Evolutionary conservation across 2,113 vertebrate species (phyloP).

Genomic region (Nanorana parkeri): DNA sequence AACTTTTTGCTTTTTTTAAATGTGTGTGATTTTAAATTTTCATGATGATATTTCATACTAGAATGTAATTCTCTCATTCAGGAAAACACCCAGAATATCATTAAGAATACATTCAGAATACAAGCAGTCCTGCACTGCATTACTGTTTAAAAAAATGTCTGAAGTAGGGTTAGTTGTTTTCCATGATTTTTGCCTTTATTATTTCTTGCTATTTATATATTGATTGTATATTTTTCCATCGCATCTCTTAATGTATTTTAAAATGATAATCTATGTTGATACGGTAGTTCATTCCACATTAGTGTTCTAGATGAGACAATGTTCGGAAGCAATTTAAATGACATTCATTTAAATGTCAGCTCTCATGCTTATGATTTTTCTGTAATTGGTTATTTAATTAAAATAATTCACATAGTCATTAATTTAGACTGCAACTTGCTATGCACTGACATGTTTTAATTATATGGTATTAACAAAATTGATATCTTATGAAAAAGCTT

Average conservation of each 20-base stretch:
- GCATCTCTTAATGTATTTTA: constrained; percentile 44
- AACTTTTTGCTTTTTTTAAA: too few relatives aligned
- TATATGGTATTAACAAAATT: constrained; percentile 99
- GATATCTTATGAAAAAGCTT: constrained; percentile 99
- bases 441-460: constrained; percentile 99
- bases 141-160: neutral
- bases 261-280: constrained; percentile 92
- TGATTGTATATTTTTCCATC: constrained; percentile 19
- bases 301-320: constrained; percentile 99
- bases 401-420: constrained; percentile 99
- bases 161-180: neutral
- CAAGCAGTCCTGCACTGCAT: neutral
- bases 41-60: too few relatives aligned
- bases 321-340: constrained; percentile 99
- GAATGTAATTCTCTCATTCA: too few relatives aligned
- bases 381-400: constrained; percentile 99
- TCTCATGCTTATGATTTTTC: constrained; percentile 99
- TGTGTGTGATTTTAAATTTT: too few relatives aligned
- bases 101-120: too few relatives aligned
- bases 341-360: constrained; percentile 99
- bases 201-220: constrained; percentile 24
- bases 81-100: too few relatives aligned
- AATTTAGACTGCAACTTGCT: constrained; percentile 99
- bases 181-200: constrained; percentile 1
- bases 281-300: constrained; percentile 99